Percentiles rank a stretch among this genome's conserved stretches.
These are phyloP conservation scores for Ellobius talpinus DNA, from an alignment of 2,113 vertebrate species.

Conservation along the genomic window DNA sequence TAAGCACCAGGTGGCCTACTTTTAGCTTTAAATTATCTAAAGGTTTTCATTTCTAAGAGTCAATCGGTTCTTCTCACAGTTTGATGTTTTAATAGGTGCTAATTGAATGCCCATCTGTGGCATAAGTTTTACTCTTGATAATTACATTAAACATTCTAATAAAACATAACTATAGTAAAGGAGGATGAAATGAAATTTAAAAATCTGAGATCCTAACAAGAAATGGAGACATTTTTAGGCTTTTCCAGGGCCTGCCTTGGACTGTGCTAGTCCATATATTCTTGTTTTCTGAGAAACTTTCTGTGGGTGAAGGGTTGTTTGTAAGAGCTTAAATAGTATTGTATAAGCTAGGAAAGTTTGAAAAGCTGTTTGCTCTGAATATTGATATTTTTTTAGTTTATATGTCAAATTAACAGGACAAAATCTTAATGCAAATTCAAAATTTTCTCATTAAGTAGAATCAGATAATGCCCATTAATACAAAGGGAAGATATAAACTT, in stretches of 20 bases:
- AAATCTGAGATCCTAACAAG: background rate
- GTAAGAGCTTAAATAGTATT: background rate
- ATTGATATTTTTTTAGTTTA: slow-evolving; percentile 31
- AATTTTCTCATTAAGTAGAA: slow-evolving; percentile 10
- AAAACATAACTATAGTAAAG: background rate
- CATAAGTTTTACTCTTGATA: slow-evolving; percentile 8
- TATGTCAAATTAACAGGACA: background rate
- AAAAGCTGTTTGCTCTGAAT: slow-evolving; percentile 11
- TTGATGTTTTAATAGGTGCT: slow-evolving; percentile 4
- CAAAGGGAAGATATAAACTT: background rate
- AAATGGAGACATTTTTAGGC: background rate
- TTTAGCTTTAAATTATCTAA: slow-evolving; percentile 41
- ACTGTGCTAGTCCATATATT: background rate
- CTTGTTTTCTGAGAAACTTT: slow-evolving; percentile 37
- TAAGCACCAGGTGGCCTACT: background rate
- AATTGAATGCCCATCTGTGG: slow-evolving; percentile 12
- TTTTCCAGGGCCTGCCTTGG: background rate
- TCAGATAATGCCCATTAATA: background rate
- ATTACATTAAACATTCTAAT: slow-evolving; percentile 40
- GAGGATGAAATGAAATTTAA: background rate
- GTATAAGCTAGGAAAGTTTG: background rate
- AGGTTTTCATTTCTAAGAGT: slow-evolving; percentile 5
- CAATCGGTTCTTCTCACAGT: background rate
- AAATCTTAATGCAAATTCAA: slow-evolving; percentile 27
- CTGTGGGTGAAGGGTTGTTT: background rate